A percentile compares a stretch with the other conserved stretches of the same genome.
These are phyloP conservation scores for Hippocampus comes DNA, from an alignment of 2,113 vertebrate species.

Conservation along the genomic window DNA sequence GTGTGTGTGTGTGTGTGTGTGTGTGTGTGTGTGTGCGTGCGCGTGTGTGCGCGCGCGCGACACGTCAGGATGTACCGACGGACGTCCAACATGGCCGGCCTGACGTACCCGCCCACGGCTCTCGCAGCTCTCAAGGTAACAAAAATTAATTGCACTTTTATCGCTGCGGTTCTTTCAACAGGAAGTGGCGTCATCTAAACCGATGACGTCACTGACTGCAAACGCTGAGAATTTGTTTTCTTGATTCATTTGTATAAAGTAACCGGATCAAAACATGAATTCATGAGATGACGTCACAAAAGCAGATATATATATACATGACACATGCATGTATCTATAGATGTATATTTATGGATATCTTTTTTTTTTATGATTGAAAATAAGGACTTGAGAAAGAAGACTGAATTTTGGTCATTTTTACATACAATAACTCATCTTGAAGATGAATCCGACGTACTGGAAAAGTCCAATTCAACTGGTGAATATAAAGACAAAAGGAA, in stretches of 20 bases:
- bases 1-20: constrained; percentile 5
- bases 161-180: background rate
- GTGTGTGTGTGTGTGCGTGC: constrained; percentile 10
- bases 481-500: no score
- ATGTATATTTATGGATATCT: no score
- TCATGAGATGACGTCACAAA: no score
- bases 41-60: constrained; percentile 26
- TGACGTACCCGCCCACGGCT: constrained; percentile 88
- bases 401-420: no score
- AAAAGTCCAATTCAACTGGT: no score
- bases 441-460: no score
- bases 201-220: background rate
- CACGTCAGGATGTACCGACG: constrained; percentile 91
- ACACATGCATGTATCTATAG: no score
- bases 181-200: background rate
- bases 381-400: no score
- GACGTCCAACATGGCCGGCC: constrained; percentile 90
- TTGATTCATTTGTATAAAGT: background rate
- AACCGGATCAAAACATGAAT: no score
- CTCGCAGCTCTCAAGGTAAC: constrained; percentile 88
- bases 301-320: no score
- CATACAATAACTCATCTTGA: no score
- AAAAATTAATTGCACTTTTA: constrained; percentile 1
- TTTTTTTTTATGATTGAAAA: no score
- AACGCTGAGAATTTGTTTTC: background rate